Conservation (phyloP, 2,888 invertebrate species). For the Anarsia innoxiella region DNA sequence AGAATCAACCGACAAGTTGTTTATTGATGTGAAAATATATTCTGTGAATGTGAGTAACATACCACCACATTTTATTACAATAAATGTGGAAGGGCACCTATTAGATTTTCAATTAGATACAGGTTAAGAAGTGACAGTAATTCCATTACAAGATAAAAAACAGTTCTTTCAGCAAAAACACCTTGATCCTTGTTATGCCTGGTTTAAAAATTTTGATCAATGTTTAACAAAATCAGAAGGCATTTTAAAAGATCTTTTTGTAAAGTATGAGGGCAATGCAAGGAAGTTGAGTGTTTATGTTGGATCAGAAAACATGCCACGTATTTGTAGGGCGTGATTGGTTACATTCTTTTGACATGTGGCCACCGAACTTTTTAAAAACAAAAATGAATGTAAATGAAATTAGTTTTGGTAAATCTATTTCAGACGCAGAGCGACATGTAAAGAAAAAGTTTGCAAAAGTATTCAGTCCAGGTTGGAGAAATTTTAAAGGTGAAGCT, state of each 20-base stretch:
- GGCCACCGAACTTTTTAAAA: no score
- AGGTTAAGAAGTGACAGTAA: slow-evolving; percentile 11
- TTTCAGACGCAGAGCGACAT: no score
- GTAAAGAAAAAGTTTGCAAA: no score
- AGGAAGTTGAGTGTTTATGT: no score
- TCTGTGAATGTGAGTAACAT: no score
- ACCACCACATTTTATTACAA: no score
- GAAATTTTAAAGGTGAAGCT: background rate
- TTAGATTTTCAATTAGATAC: slow-evolving; percentile 12
- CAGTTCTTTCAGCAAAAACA: no score
- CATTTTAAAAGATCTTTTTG: background rate
- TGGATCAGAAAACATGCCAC: slow-evolving; percentile 5
- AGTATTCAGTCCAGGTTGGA: slow-evolving; percentile 1
- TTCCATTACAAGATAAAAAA: slow-evolving; percentile 7
- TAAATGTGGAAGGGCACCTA: no score
- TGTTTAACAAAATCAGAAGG: no score
- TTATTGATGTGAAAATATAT: background rate
- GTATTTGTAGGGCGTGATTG: slow-evolving; percentile 8
- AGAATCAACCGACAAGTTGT: background rate
- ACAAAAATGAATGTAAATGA: no score
- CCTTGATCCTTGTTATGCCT: slow-evolving; percentile 1
- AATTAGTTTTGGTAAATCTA: no score
- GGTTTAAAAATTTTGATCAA: slow-evolving; percentile 14
- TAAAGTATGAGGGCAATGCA: background rate
- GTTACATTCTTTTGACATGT: no score